These are phyloP conservation scores for Fratercula arctica DNA, from an alignment of 2,797 vertebrate species.

Conservation along the genomic window DNA sequence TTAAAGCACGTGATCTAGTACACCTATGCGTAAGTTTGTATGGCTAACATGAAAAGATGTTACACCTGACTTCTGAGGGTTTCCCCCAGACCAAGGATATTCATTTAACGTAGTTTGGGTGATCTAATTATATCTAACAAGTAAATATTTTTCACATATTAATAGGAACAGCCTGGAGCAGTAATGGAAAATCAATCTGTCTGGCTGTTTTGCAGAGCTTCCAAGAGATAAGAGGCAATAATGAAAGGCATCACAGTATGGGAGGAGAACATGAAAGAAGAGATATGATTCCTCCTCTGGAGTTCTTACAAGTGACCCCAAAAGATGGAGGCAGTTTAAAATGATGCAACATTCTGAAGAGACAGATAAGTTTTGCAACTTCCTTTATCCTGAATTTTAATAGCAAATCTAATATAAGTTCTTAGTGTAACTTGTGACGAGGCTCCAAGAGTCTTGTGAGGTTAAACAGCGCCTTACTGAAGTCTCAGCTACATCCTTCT, in stretches of 20 bases:
- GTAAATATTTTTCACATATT: slow-evolving; percentile 1
- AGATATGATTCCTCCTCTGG: not conserved
- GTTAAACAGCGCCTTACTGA: not conserved
- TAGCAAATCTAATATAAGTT: not conserved
- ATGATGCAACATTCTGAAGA: not conserved
- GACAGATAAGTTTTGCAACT: not conserved
- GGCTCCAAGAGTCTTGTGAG: not conserved
- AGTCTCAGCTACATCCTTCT: not conserved
- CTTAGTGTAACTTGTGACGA: not conserved
- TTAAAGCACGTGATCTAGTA: not conserved
- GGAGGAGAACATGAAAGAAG: not conserved
- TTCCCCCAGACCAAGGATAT: not conserved
- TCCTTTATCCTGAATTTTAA: not conserved
- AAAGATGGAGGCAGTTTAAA: not conserved
- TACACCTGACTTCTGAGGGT: not conserved
- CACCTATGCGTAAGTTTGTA: not conserved
- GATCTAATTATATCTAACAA: not conserved
- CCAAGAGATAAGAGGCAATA: not conserved
- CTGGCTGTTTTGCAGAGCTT: not conserved
- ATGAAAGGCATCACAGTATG: not conserved
- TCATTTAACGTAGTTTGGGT: not conserved
- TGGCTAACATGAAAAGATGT: not conserved
- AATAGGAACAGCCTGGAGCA: not conserved
- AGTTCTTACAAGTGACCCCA: not conserved
- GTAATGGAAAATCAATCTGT: slow-evolving; percentile 2